These are phyloP conservation scores for Neomonachus schauinslandi DNA, from an alignment of 2,113 vertebrate species.

Conservation along the genomic window DNA sequence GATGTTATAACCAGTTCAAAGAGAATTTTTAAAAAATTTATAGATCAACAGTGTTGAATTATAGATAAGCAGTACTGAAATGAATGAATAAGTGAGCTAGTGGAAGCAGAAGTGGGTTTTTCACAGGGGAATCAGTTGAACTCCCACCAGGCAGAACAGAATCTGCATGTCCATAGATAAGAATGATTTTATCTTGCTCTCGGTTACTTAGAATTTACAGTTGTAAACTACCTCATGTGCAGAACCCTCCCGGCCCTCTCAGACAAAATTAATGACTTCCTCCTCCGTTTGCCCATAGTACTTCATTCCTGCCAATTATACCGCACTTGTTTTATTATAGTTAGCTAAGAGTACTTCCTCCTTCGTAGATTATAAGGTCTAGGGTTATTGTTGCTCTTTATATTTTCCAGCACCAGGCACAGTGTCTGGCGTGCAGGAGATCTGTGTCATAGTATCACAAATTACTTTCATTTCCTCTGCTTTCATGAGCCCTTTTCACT, in stretches of 20 bases:
- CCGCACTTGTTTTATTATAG: conserved; percentile 24
- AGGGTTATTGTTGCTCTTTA: neutral
- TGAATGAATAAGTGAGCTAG: neutral
- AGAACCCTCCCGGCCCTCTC: neutral
- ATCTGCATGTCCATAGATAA: neutral
- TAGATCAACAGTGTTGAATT: neutral
- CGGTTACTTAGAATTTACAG: neutral
- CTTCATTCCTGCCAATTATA: conserved; percentile 46
- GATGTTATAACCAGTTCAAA: neutral
- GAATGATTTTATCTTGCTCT: neutral
- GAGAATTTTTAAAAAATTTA: neutral
- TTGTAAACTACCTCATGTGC: neutral
- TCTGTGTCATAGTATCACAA: neutral
- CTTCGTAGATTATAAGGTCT: neutral
- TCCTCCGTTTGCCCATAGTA: neutral
- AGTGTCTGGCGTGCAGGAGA: neutral
- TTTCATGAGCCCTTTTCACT: neutral
- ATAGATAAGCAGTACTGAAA: neutral
- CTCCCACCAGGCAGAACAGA: neutral
- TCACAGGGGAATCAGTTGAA: neutral
- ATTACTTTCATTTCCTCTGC: neutral
- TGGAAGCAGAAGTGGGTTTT: neutral
- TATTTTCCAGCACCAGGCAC: neutral
- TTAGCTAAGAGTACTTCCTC: neutral
- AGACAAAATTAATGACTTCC: conserved; percentile 41